phyloP scores from a whole-genome alignment of 2,888 invertebrate genomes.

The Pristionchus fissidentatus region DNA sequence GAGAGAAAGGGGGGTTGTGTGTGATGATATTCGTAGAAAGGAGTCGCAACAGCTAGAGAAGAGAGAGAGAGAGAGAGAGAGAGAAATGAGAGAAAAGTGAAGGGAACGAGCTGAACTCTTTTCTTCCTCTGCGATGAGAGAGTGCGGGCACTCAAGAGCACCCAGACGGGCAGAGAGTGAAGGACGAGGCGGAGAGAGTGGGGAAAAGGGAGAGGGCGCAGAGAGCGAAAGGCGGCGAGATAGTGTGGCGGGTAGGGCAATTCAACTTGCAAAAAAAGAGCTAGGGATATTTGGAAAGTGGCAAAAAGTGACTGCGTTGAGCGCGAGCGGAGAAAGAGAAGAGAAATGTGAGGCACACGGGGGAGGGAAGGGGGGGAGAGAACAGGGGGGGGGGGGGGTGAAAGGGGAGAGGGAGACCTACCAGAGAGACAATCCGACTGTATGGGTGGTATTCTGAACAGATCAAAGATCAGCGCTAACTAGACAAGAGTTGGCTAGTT shows the following conservation, averaged over 20 bases:
- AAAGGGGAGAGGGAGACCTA: slow-evolving; percentile 32
- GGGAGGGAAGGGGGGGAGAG: slow-evolving; percentile 29
- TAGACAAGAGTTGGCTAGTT: neutral
- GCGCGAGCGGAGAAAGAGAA: neutral
- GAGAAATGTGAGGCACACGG: neutral
- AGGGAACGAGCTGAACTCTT: slow-evolving; percentile 24
- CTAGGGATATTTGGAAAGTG: slow-evolving; percentile 50
- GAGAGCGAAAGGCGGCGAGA: neutral
- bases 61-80: neutral
- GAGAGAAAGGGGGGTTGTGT: neutral
- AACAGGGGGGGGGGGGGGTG: slow-evolving; percentile 13
- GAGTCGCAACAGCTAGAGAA: slow-evolving; percentile 27
- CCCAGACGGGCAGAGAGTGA: slow-evolving; percentile 30
- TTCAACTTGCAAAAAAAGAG: slow-evolving; percentile 45
- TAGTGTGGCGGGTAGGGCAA: slow-evolving; percentile 9
- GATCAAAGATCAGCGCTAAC: neutral
- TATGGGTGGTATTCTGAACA: neutral
- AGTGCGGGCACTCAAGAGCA: slow-evolving; percentile 15
- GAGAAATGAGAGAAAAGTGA: slow-evolving; percentile 20
- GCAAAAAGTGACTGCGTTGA: slow-evolving; percentile 46
- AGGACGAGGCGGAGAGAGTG: slow-evolving; percentile 4
- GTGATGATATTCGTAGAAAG: slow-evolving; percentile 28
- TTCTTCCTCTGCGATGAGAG: slow-evolving; percentile 12
- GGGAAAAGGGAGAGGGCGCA: slow-evolving; percentile 17
- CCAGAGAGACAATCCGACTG: neutral